Evolutionary conservation across 2,888 invertebrate genomes (phyloP).

Genomic region (Campopleginae sp.): DNA sequence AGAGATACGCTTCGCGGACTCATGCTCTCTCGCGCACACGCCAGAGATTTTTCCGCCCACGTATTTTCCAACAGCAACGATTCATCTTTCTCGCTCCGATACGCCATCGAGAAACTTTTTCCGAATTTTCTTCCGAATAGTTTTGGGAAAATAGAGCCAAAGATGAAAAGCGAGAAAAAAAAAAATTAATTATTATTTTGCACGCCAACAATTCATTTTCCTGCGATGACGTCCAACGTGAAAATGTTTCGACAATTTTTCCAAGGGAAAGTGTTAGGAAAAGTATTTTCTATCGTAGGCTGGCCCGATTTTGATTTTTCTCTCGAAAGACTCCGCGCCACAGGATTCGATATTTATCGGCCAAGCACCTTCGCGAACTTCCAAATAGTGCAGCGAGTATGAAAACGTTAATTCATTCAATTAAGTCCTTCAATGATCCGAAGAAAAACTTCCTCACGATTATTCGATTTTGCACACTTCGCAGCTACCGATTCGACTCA

Average conservation of each 20-base stretch:
- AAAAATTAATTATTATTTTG: no score
- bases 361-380: neutral
- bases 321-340: no score
- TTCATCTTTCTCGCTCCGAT: slow-evolving; percentile 1
- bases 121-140: neutral
- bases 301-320: neutral
- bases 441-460: neutral
- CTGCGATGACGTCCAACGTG: neutral
- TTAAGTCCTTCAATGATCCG: neutral
- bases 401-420: neutral
- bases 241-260: neutral
- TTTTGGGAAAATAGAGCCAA: neutral
- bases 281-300: neutral
- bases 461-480: neutral
- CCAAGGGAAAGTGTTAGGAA: neutral
- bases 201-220: neutral
- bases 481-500: neutral
- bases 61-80: neutral
- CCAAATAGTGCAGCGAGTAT: neutral
- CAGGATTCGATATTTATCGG: neutral
- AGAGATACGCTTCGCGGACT: slow-evolving; percentile 62
- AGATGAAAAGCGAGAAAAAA: neutral
- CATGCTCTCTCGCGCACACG: slow-evolving; percentile 64
- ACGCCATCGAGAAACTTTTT: slow-evolving; percentile 7
- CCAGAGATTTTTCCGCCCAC: slow-evolving; percentile 54